Evolutionary conservation across 2,888 invertebrate genomes (phyloP), one percentile per base, ranked within the genome.

Genomic region (Dione juno): DNA sequence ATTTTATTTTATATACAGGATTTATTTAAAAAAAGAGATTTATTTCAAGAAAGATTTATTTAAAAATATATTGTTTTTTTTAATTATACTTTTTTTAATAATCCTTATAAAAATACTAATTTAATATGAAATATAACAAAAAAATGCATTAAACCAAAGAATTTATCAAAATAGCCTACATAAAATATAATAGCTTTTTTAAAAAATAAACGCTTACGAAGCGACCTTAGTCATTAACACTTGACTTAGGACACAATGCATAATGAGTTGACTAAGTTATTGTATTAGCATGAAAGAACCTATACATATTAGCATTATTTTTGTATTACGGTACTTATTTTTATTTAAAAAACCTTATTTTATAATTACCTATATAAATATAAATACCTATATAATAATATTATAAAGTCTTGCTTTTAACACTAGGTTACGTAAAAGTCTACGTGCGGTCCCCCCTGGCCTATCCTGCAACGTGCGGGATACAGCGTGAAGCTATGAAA

Each of bases 221-320:
- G 48, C 37, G 61, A 68, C 63, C 45, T 63, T 64, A 63, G 45
- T 35, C 59, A 52, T 59, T 67, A 59, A 59, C 67, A 40, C n/a
- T 19, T 40, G 67, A 67, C 48, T 45, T 54, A 21, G 43, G 63
- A 54, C 53, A 63, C 68, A 63, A 68, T 35, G 67, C 48, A 50
- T 67, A 67, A 59, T 63, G 43, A 40, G 48, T 37, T 68, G 19
- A 45, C 16, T 19, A 53, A 68, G 19, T 63, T 54, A 63, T 63
- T 54, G 45, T 45, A 54, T 54, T 21, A 16, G 63, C 63, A 45
- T 68, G 68, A 63, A 54, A 14, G 10, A 13, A 41, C 59, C 50
- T 41, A 43, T 35, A 54, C 53, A 41, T 45, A 21, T 10, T 10
- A 45, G 43, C 45, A 43, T 43, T 57, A 41, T 43, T n/a, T 35